Evolutionary conservation across 2,888 invertebrate species (phyloP), one percentile per base, ranked within the genome.

Genomic region (Fragum whitleyi): DNA sequence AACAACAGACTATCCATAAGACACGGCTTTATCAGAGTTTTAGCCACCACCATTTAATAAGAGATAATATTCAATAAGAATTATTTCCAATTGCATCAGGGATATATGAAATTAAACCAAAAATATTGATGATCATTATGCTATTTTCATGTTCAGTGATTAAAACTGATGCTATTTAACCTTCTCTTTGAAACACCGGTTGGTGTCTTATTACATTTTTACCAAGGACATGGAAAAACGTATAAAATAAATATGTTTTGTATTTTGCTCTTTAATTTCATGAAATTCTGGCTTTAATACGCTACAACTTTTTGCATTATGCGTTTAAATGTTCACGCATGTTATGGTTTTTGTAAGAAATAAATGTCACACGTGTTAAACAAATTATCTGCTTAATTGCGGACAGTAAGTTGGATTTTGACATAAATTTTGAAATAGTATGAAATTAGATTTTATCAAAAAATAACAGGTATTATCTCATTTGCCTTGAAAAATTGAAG

Each of bases 281-380:
- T 14, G 57, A 57, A 57, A 26, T 57, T 57, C 57, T 21, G 26
- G 57, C 57, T 57, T 57, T 57, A 23, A 57, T 57, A n/a, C n/a
- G 5, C 21, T 23, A 2, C 9, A 7, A 2, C 3, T 57, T 57
- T 57, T 57, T 57, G 57, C 26, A 19, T 57, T 57, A 23, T 23
- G 14, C 57, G 57, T 57, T 57, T 26, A 26, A 57, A 57, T n/a
- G 26, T 57, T 57, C 26, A 26, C 57, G 57, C 57, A 57, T 7
- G 57, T 57, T 21, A 21, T 14, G 29, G 16, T 61, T 61, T 61
- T 61, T 61, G 9, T 11, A 11, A 29, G 32, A 61, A 32, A 21
- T 61, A 32, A 61, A 61, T 61, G 61, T 61, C 61, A 61, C 26
- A 11, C 2, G n/a, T 61, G n/a, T 28, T 19, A 2, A 28, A 61